These are phyloP conservation scores for Sebastes reedi DNA, from an alignment of 2,797 vertebrate species.

Conservation along the genomic window DNA sequence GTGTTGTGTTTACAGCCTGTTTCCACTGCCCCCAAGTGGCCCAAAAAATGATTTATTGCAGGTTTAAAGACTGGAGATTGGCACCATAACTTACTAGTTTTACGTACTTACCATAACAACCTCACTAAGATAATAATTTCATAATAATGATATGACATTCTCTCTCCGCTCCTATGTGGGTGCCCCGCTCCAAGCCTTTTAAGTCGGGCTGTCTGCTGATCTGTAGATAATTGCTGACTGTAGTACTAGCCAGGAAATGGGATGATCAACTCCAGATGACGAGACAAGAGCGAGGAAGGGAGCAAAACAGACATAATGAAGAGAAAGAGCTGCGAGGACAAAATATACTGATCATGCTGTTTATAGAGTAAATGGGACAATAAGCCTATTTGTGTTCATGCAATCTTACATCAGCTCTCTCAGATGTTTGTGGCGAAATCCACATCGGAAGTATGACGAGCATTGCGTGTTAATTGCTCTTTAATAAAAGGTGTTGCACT, in stretches of 20 bases:
- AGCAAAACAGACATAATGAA: slow-evolving; percentile 14
- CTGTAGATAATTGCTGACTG: slow-evolving; percentile 91
- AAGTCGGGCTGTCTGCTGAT: slow-evolving; percentile 90
- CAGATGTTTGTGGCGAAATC: neutral
- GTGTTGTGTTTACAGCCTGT: neutral
- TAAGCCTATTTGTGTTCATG: neutral
- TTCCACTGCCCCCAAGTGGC: neutral
- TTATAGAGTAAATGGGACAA: neutral
- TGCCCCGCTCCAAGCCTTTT: slow-evolving; percentile 78
- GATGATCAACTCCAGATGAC: slow-evolving; percentile 95
- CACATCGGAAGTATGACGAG: neutral
- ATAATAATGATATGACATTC: slow-evolving; percentile 84
- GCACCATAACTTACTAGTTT: neutral
- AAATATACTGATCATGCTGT: neutral
- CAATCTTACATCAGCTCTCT: neutral
- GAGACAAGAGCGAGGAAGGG: slow-evolving; percentile 55
- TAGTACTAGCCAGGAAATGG: slow-evolving; percentile 91
- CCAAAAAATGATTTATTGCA: neutral
- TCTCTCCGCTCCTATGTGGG: slow-evolving; percentile 9
- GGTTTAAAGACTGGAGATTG: slow-evolving; percentile 71
- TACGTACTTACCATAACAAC: neutral
- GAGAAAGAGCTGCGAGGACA: neutral
- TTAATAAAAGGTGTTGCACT: slow-evolving; percentile 24
- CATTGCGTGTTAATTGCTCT: neutral
- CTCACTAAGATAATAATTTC: neutral